Base-by-base conservation (phyloP, 2,888 invertebrate genomes). In the Pandemis cinnamomeana region DNA sequence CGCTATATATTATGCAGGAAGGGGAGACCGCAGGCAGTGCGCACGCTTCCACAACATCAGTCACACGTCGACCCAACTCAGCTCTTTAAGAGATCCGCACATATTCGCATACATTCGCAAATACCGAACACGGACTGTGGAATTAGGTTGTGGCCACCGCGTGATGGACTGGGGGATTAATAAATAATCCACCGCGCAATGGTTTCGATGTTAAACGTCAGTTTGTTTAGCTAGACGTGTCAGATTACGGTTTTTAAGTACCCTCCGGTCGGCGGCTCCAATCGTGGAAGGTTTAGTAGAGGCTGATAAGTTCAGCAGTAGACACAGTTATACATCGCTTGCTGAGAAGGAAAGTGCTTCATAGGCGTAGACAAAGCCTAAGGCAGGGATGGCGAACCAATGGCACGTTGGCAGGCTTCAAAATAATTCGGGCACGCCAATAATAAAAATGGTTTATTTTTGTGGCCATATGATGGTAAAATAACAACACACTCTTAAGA, bases 21-120 rank as follows among this genome's bases (percentile, higher is more conserved):
- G 63, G 76, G 75, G 53, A 63, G 62, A 64, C 72, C 72, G 55
- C 58, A 68, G 58, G 51, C 71, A 63, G 63, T 61, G 53, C 58
- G 66, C 72, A 69, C 64, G 72, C 64, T 69, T 64, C 81, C 83
- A 77, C 83, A 79, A 80, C 87, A 87, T 87, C 87, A 85, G 82
- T 87, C 88, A 83, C 83, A 78, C 78, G 86, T 86, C 86, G 79
- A 83, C 86, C 84, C 76, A 75, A 77, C 78, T 79, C 79, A 78
- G 73, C 75, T 74, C 64, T 76, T 72, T 73, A 64, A 69, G 69
- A 69, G 64, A 69, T 64, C 68, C 63, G n/a, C 71, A 72, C 61
- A 72, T 62, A 72, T 67, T 72, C 63, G 72, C 71, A 62, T 71
- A 76, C 63, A 78, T 70, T 79, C 79, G 78, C 81, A 80, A 79